These are phyloP conservation scores for Leptoteleia sp. DNA, from an alignment of 1,140 invertebrate species.

Conservation along the genomic window DNA sequence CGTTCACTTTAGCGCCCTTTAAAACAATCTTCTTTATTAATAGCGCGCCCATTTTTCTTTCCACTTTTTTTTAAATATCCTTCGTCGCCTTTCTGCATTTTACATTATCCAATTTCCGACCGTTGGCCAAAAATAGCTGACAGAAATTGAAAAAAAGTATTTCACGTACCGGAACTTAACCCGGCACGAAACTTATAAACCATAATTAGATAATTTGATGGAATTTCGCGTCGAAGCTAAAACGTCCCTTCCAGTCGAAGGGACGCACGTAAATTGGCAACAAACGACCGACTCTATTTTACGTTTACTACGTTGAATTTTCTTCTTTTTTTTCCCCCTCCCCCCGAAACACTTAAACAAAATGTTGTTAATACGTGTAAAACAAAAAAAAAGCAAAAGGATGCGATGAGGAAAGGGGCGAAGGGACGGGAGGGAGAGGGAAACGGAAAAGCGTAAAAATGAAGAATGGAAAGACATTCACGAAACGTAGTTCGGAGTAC, in stretches of 20 bases:
- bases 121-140: background rate
- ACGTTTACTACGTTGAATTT: constrained; percentile 12
- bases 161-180: constrained; percentile 10
- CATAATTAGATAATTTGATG: constrained; percentile 18
- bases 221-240: constrained; percentile 8
- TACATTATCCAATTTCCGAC: background rate
- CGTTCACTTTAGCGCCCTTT: too few species aligned
- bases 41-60: too few species aligned
- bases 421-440: constrained; percentile 3
- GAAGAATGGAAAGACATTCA: constrained; percentile 52
- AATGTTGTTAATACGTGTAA: constrained; percentile 31
- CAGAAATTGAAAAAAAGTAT: background rate
- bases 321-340: too few species aligned
- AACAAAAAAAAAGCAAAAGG: too few species aligned
- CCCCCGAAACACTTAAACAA: constrained; percentile 30
- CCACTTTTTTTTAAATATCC: too few species aligned
- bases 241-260: background rate
- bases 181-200: constrained; percentile 6
- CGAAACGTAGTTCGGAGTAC: constrained; percentile 47
- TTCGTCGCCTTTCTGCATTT: too few species aligned
- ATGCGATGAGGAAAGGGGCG: too few species aligned
- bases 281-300: constrained; percentile 14
- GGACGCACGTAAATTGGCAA: background rate
- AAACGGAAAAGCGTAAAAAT: constrained; percentile 38
- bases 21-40: too few species aligned